These are phyloP conservation scores for Aphelenchoides bicaudatus DNA, from an alignment of 2,888 invertebrate genomes.

Conservation along the genomic window DNA sequence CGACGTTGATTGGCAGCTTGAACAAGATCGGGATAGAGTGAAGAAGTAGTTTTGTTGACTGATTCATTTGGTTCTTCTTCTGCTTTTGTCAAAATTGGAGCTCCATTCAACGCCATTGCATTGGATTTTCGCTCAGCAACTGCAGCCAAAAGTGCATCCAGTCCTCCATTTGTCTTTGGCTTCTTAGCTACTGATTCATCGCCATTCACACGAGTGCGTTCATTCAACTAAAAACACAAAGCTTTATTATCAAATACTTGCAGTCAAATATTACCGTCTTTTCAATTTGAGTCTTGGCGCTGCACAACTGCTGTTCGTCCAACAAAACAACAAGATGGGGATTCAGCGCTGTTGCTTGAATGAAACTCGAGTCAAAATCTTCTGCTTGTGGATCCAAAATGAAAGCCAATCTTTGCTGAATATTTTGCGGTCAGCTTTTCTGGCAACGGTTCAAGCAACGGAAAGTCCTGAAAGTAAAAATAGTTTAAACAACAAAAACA, in stretches of 20 bases:
- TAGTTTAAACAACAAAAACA: not conserved
- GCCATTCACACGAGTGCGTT: slow-evolving; percentile 24
- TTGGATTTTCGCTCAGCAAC: slow-evolving; percentile 38
- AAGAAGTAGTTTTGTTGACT: slow-evolving; percentile 20
- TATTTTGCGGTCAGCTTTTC: slow-evolving; percentile 23
- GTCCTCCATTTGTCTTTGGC: slow-evolving; percentile 30
- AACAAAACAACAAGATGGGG: slow-evolving; percentile 46
- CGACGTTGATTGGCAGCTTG: slow-evolving; percentile 32
- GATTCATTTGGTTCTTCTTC: not conserved
- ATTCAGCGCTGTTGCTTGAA: slow-evolving; percentile 50
- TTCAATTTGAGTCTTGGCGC: slow-evolving; percentile 41
- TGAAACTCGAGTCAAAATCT: slow-evolving; percentile 36
- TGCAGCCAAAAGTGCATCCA: slow-evolving; percentile 46
- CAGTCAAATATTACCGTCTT: slow-evolving; percentile 27
- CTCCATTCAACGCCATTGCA: slow-evolving; percentile 25
- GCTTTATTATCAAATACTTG: not conserved
- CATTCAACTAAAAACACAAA: slow-evolving; percentile 21
- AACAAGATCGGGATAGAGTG: slow-evolving; percentile 37
- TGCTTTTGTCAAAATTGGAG: no score
- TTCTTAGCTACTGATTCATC: no score
- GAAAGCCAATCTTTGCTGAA: slow-evolving; percentile 24
- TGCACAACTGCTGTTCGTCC: slow-evolving; percentile 37
- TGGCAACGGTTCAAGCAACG: slow-evolving; percentile 20
- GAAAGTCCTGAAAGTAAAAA: slow-evolving; percentile 25
- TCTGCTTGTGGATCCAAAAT: slow-evolving; percentile 34